Evolutionary conservation across 2,113 vertebrate species (phyloP).

Genomic region (Trinectes maculatus): DNA sequence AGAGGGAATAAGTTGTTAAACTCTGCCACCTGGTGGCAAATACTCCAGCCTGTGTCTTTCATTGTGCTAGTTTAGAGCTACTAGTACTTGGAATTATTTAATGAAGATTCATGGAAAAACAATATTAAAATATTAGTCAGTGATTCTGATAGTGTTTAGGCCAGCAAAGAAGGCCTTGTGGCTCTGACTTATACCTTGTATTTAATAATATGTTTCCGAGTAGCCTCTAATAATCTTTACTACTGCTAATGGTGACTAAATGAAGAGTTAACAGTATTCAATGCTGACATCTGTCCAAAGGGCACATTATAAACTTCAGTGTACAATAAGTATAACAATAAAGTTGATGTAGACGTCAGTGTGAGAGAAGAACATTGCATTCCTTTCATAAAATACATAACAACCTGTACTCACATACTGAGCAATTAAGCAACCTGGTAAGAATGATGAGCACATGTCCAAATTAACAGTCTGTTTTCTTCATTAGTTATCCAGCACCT

Average conservation of each 20-base stretch:
- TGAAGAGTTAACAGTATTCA: neutral
- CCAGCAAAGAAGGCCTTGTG: too few species aligned
- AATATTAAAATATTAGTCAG: too few species aligned
- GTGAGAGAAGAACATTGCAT: neutral
- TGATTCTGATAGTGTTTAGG: too few species aligned
- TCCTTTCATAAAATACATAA: neutral
- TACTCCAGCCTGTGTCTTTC: too few species aligned
- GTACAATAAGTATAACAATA: too few species aligned
- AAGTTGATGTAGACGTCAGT: too few species aligned
- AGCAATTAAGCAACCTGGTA: neutral
- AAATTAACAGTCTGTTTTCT: neutral
- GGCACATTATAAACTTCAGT: too few species aligned
- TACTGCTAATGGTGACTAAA: too few species aligned
- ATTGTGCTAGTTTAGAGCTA: neutral
- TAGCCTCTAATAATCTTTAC: neutral
- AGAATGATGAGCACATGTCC: neutral
- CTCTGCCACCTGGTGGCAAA: conserved; percentile 57
- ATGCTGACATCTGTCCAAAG: neutral
- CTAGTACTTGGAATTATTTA: too few species aligned
- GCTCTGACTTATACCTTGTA: too few species aligned
- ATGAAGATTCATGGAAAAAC: too few species aligned
- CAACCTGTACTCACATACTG: neutral
- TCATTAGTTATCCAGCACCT: neutral
- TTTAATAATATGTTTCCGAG: too few species aligned
- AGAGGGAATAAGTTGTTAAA: neutral